Evolutionary conservation across 1,140 invertebrate species (phyloP).

Genomic region (Atopsyche davidsoni): DNA sequence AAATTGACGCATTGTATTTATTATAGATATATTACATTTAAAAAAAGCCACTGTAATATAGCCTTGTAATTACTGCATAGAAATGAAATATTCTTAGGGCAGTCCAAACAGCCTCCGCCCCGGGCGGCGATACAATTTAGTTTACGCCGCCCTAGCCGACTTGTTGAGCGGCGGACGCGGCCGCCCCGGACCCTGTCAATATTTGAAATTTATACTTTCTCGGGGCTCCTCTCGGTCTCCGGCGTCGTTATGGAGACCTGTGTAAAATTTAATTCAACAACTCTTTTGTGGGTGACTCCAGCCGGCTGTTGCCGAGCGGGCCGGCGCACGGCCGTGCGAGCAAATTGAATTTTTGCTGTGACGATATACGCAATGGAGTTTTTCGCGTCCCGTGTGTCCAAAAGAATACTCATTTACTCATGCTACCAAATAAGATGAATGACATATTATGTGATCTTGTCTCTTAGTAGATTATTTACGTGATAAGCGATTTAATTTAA

Average conservation of each 20-base stretch:
- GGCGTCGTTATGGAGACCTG: constrained; percentile 23
- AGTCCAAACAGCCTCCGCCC: no score
- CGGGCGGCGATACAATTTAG: constrained; percentile 26
- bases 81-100: not conserved
- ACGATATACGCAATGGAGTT: no score
- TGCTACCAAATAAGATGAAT: no score
- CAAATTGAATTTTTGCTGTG: no score
- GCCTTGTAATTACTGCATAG: not conserved
- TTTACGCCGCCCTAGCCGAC: constrained; percentile 25
- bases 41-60: not conserved
- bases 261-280: constrained; percentile 27
- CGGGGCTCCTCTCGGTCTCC: constrained; percentile 16
- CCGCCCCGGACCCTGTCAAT: constrained; percentile 21
- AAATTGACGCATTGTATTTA: not conserved
- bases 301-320: no score
- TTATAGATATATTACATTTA: not conserved
- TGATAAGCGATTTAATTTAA: no score
- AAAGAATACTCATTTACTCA: no score
- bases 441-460: no score
- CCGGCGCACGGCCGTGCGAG: no score
- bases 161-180: constrained; percentile 26
- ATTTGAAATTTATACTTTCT: constrained; percentile 32
- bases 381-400: no score
- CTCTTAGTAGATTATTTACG: no score
- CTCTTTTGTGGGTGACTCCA: constrained; percentile 11